These are phyloP conservation scores for Nesometra sesokonis DNA, from an alignment of 35 echinoderm and acorn worm genomes.

Conservation along the genomic window DNA sequence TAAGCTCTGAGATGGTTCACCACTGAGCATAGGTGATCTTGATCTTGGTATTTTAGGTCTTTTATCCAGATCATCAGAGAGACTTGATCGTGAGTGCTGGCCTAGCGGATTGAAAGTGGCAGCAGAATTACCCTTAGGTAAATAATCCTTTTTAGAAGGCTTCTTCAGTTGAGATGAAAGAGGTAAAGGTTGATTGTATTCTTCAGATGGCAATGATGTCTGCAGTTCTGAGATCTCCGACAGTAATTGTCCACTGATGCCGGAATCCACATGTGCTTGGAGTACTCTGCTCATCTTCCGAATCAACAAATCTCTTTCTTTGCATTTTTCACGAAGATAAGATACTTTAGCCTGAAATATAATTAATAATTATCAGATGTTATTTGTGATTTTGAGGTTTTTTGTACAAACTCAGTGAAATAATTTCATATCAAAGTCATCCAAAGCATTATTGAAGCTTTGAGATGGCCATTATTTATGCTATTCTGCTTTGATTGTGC, in stretches of 20 bases:
- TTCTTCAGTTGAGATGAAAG: background rate
- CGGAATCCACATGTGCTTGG: background rate
- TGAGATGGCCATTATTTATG: too few species aligned
- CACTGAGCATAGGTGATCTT: background rate
- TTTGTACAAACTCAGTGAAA: too few species aligned
- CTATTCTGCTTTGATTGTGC: too few species aligned
- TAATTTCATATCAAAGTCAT: too few species aligned
- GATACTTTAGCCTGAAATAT: slow-evolving; percentile 10
- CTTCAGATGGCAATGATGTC: background rate
- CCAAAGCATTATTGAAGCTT: too few species aligned
- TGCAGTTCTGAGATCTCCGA: background rate
- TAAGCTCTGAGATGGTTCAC: background rate
- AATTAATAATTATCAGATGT: too few species aligned
- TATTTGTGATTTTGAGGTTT: too few species aligned
- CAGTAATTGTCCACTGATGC: background rate
- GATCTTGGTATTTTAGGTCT: background rate
- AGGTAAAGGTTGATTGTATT: slow-evolving; percentile 4
- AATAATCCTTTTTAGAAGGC: background rate
- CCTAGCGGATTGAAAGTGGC: background rate
- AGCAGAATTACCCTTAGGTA: background rate
- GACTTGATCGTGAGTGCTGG: background rate
- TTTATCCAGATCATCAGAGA: background rate
- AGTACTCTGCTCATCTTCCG: background rate
- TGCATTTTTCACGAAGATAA: background rate
- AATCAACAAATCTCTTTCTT: slow-evolving; percentile 1